These are phyloP conservation scores for Aradophagus sp. DNA, from an alignment of 1,140 invertebrate genomes.

Conservation along the genomic window DNA sequence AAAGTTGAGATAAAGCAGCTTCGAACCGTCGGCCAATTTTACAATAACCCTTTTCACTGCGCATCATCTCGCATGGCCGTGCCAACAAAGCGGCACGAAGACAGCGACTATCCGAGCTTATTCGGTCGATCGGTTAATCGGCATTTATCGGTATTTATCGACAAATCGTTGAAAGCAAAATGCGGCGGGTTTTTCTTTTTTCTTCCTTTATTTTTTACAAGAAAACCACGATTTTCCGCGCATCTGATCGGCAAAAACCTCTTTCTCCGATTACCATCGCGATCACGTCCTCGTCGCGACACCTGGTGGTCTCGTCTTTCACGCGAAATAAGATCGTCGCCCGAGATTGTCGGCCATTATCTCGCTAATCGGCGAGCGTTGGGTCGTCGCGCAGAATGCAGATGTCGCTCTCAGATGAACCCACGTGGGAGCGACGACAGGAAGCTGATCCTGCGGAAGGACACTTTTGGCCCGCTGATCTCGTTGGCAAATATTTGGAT, in stretches of 20 bases:
- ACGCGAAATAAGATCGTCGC: slow-evolving; percentile 59
- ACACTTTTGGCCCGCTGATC: slow-evolving; percentile 65
- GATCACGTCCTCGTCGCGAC: slow-evolving; percentile 49
- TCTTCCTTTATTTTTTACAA: slow-evolving; percentile 5
- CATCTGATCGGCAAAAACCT: slow-evolving; percentile 43
- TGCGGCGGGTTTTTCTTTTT: slow-evolving; percentile 5
- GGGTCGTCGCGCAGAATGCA: slow-evolving; percentile 22
- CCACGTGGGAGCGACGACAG: slow-evolving; percentile 48
- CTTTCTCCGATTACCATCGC: slow-evolving; percentile 50
- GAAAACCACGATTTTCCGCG: slow-evolving; percentile 48
- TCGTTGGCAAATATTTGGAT: slow-evolving; percentile 74
- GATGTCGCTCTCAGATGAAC: slow-evolving; percentile 39
- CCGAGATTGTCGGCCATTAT: slow-evolving; percentile 58
- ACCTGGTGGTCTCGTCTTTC: slow-evolving; percentile 59
- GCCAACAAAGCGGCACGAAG: slow-evolving; percentile 1
- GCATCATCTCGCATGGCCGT: slow-evolving; percentile 6
- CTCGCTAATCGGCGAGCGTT: slow-evolving; percentile 58
- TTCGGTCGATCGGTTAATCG: slow-evolving; percentile 7
- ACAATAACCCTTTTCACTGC: slow-evolving; percentile 23
- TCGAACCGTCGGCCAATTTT: too few species aligned
- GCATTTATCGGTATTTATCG: slow-evolving; percentile 32
- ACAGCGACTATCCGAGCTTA: slow-evolving; percentile 15
- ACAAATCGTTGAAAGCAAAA: background rate
- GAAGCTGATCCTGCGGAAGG: slow-evolving; percentile 51
- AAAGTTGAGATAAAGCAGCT: too few species aligned